Conservation (phyloP, 2,797 vertebrate species). For the Vireo griseus region DNA sequence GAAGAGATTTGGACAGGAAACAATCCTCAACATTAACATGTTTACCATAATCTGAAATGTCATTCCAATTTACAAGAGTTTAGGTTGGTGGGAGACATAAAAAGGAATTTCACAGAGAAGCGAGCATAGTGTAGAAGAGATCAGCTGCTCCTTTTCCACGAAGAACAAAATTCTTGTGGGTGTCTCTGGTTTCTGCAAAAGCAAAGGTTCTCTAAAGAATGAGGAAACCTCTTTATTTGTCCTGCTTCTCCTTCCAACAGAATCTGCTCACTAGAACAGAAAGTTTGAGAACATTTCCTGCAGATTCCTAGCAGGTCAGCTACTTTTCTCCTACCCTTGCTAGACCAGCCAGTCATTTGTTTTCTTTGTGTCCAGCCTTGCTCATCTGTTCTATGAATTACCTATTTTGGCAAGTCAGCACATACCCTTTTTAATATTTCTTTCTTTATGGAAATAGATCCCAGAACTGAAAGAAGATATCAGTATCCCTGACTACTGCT, state of each 20-base stretch:
- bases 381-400: not conserved
- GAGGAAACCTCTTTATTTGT: not conserved
- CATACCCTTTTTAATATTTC: not conserved
- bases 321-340: not conserved
- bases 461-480: conserved; percentile 93
- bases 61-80: not conserved
- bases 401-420: not conserved
- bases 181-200: not conserved
- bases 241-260: not conserved
- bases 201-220: not conserved
- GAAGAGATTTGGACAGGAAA: not conserved
- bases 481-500: conserved; percentile 93
- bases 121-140: not conserved
- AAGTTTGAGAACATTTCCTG: not conserved
- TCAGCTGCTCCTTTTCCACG: not conserved
- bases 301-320: not conserved
- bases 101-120: not conserved
- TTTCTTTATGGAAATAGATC: conserved; percentile 74
- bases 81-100: not conserved
- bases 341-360: not conserved
- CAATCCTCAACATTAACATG: not conserved
- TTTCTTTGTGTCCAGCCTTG: not conserved
- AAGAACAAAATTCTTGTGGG: not conserved
- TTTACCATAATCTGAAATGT: not conserved
- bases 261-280: not conserved